A percentile compares a stretch with the other conserved stretches of the same genome.
Conservation (phyloP, 2,113 vertebrate species). For the Labeo catla region DNA sequence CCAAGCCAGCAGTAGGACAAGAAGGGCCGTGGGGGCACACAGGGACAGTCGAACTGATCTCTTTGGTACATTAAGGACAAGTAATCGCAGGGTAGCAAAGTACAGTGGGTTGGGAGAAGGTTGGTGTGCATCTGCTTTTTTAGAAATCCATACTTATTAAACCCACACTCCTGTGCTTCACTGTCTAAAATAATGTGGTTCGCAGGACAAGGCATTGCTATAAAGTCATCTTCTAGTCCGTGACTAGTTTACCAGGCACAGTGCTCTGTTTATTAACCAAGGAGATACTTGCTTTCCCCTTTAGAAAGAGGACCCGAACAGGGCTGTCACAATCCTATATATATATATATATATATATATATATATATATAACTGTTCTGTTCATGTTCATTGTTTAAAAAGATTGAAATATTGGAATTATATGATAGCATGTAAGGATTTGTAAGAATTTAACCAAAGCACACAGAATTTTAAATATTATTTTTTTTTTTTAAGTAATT, state of each 20-base stretch:
- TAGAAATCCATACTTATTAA: neutral
- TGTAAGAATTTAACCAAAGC: neutral
- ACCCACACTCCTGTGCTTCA: neutral
- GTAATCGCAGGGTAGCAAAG: constrained; percentile 6
- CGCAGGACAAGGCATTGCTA: neutral
- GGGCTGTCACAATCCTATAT: neutral
- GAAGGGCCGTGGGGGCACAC: neutral
- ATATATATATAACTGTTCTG: too few species aligned
- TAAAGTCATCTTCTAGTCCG: neutral
- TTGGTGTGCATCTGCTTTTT: neutral
- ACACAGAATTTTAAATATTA: neutral
- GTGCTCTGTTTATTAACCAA: neutral
- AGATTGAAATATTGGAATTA: neutral
- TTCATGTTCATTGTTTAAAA: neutral
- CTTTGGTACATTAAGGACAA: neutral
- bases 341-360: too few species aligned
- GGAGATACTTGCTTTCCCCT: neutral
- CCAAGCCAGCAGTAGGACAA: too few species aligned
- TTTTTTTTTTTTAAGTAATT: neutral
- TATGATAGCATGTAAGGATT: neutral
- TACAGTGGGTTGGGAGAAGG: constrained; percentile 4
- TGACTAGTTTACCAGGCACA: neutral
- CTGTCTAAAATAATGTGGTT: neutral
- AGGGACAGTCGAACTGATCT: neutral
- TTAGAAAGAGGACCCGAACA: neutral